phyloP scores from a whole-genome alignment of 92 coral and sea anemone genomes.

The Montipora capitata region DNA sequence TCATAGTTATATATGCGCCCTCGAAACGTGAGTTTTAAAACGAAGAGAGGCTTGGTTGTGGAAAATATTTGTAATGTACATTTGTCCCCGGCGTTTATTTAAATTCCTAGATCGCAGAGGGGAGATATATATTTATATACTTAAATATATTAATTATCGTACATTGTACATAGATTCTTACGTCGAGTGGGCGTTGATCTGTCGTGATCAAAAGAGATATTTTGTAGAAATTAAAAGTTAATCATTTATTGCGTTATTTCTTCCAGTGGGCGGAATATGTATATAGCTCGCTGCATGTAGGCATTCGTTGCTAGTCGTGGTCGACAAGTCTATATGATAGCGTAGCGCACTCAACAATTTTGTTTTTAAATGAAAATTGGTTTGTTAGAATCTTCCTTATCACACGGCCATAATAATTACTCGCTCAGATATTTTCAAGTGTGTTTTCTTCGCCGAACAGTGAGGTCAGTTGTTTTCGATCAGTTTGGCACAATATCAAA shows the following conservation, averaged over 20 bases:
- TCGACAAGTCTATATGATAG: too few species aligned
- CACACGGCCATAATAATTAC: background rate
- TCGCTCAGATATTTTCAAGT: background rate
- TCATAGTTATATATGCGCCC: slow-evolving; percentile 94
- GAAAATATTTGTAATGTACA: slow-evolving; percentile 33
- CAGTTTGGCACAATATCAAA: background rate
- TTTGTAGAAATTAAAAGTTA: slow-evolving; percentile 19
- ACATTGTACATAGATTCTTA: slow-evolving; percentile 24
- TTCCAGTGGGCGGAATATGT: background rate
- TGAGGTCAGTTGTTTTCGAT: slow-evolving; percentile 14
- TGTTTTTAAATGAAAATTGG: background rate
- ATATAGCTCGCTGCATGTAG: too few species aligned
- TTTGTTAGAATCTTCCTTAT: background rate
- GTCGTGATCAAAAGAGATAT: slow-evolving; percentile 25
- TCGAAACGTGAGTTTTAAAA: slow-evolving; percentile 81
- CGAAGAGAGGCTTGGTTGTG: background rate
- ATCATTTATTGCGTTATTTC: slow-evolving; percentile 12
- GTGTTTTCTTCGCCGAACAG: background rate
- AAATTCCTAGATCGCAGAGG: slow-evolving; percentile 36
- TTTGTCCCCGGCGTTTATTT: slow-evolving; percentile 54
- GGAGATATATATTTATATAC: slow-evolving; percentile 36
- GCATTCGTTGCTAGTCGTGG: too few species aligned
- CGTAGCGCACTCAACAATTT: too few species aligned
- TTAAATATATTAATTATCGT: slow-evolving; percentile 13
- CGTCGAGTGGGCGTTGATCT: slow-evolving; percentile 15